Evolutionary conservation across 2,113 vertebrate species (phyloP), one percentile per base, ranked within the genome.

Genomic region (Coryphaenoides rupestris): DNA sequence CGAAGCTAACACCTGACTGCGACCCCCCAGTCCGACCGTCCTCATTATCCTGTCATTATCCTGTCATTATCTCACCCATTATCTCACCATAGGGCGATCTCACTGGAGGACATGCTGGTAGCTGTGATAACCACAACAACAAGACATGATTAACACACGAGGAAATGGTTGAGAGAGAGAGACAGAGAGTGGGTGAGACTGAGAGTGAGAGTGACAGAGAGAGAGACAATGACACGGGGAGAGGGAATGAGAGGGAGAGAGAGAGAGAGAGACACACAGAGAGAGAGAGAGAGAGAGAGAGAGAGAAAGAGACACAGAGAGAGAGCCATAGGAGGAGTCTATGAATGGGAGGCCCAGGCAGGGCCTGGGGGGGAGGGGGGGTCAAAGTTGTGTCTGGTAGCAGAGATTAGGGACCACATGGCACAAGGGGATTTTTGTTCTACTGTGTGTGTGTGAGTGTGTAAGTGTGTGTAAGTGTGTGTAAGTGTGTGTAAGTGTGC

Each of bases 371-470:
- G 26, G 14, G 19, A 23, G 4, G 49, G 14, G 21, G 6, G 80
- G 80, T 89, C 80, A 87, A 86, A 86, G 84, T 74, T 63, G 57
- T 72, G 73, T 73, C 66, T 76, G 82, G 68, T 77, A 64, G 75
- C 57, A 57, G 74, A 83, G 83, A 88, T 89, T 88, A 88, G 76
- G 71, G 64, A 69, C 65, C 40, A 19, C 77, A 78, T 68, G 77
- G 76, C 80, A 76, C 81, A 76, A 75, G 73, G 75, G 73, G 75
- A 83, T 85, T 85, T 84, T 85, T 76, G 40, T 66, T 77, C 63
- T 55, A 1, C 19, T 21, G 53, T 21, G 52, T 54, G 52, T n/a
- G 52, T n/a, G 73, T 72, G 79, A 64, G 65, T 60, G 72, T 55
- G 70, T 59, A 58, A 58, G 58, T 59, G 60, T 50, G 59, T 21